Evolutionary conservation across 2,888 invertebrate species (phyloP).

Genomic region (Molanna angustata): DNA sequence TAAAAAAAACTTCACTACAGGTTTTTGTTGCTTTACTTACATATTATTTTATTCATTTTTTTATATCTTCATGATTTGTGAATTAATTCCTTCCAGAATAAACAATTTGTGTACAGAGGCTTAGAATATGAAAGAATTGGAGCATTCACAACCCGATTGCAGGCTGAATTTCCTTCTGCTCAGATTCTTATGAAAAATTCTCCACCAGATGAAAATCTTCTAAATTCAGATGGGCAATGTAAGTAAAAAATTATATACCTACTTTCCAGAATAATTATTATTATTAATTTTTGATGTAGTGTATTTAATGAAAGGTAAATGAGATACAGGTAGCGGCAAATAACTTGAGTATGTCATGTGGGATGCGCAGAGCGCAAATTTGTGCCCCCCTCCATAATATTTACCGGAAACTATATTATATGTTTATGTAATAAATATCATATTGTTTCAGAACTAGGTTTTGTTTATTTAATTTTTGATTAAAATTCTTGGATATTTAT

Average conservation of each 20-base stretch:
- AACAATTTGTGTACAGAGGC: constrained; percentile 93
- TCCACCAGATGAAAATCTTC: constrained; percentile 83
- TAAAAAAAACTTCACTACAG: neutral
- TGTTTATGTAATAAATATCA: no score
- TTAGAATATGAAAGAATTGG: constrained; percentile 93
- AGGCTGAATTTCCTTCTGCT: constrained; percentile 93
- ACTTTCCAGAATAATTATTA: no score
- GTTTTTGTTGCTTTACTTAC: neutral
- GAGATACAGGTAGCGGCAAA: no score
- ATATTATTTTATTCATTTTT: constrained; percentile 2
- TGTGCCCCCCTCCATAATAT: no score
- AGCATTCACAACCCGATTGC: constrained; percentile 89
- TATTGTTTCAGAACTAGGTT: no score
- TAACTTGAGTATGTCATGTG: no score
- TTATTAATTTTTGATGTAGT: no score
- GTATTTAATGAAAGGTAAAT: no score
- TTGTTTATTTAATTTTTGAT: no score
- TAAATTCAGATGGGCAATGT: constrained; percentile 86
- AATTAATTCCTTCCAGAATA: constrained; percentile 63
- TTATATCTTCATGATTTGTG: neutral
- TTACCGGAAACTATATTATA: no score
- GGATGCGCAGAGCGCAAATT: no score
- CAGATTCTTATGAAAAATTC: constrained; percentile 90
- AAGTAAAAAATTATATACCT: constrained; percentile 41
- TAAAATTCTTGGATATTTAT: no score